These are phyloP conservation scores for Semnopithecus entellus DNA, from an alignment of 2,113 vertebrate genomes.

Conservation along the genomic window DNA sequence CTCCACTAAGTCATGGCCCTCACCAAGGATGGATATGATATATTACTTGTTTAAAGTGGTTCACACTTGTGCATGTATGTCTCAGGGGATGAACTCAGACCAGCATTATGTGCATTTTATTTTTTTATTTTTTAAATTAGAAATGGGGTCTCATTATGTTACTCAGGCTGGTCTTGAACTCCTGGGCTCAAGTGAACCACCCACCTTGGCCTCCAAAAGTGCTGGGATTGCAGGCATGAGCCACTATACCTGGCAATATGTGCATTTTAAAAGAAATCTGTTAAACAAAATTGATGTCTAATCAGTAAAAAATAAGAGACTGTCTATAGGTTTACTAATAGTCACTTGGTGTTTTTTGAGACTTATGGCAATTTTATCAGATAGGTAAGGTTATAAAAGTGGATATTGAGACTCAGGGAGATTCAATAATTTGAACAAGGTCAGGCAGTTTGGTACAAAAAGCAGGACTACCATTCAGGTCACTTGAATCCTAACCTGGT, in stretches of 20 bases:
- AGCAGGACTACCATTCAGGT: not conserved
- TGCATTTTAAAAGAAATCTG: not conserved
- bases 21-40: not conserved
- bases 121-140: not conserved
- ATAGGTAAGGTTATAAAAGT: not conserved
- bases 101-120: not conserved
- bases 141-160: too few species aligned
- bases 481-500: not conserved
- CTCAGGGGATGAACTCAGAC: not conserved
- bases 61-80: not conserved
- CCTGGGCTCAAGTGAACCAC: too few species aligned
- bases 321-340: not conserved
- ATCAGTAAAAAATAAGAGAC: not conserved
- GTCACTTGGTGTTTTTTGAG: not conserved
- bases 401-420: not conserved
- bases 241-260: too few species aligned
- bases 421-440: not conserved
- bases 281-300: not conserved
- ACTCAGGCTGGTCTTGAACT: too few species aligned
- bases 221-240: too few species aligned
- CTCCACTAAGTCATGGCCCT: not conserved
- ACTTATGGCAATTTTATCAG: not conserved
- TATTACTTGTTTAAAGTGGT: not conserved
- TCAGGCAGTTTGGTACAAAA: not conserved
- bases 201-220: too few species aligned